Conservation (phyloP, 2,888 invertebrate genomes). For the Trachelus troglodyta region DNA sequence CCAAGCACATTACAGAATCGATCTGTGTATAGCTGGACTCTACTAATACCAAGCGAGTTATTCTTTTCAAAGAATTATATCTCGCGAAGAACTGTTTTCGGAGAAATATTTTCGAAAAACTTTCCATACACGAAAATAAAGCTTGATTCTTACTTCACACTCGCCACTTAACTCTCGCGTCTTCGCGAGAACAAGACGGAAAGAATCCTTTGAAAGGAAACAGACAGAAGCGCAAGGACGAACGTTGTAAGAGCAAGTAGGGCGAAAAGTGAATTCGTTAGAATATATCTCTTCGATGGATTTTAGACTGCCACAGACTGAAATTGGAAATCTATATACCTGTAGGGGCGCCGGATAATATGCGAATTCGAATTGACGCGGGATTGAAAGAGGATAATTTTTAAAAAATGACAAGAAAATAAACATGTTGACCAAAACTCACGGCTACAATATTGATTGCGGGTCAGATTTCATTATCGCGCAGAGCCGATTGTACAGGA, state of each 20-base stretch:
- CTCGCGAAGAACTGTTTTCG: no score
- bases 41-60: no score
- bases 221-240: not conserved
- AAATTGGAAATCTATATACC: constrained; percentile 8
- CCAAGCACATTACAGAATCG: no score
- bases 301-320: constrained; percentile 19
- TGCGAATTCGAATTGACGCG: constrained; percentile 10
- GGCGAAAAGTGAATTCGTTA: constrained; percentile 1
- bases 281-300: constrained; percentile 13
- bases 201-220: not conserved
- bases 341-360: not conserved
- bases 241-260: no score
- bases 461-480: not conserved
- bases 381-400: not conserved
- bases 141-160: constrained; percentile 19
- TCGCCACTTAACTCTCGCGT: constrained; percentile 17
- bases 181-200: not conserved
- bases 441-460: not conserved
- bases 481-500: not conserved
- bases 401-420: not conserved
- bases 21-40: no score
- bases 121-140: not conserved
- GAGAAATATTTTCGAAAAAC: no score
- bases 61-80: no score
- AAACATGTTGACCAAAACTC: not conserved